A percentile compares a stretch with the other conserved stretches of the same genome.
Evolutionary conservation across 1,140 invertebrate genomes (phyloP).

Genomic region (Gonioctena quinquepunctata): DNA sequence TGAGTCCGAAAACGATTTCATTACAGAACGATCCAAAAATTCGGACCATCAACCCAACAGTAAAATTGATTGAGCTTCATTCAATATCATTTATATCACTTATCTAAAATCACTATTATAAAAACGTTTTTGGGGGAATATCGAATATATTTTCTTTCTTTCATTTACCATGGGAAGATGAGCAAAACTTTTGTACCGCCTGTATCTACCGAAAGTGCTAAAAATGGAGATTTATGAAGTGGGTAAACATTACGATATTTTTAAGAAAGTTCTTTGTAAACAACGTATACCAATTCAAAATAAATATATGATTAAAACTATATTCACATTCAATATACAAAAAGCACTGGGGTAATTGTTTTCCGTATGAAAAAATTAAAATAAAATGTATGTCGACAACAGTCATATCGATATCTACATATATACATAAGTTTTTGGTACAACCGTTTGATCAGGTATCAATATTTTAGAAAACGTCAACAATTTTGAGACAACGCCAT

Average conservation of each 20-base stretch:
- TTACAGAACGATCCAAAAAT: background rate
- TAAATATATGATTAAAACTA: constrained; percentile 6
- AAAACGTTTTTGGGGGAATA: no score
- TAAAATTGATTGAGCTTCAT: no score
- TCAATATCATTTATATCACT: no score
- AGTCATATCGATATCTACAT: constrained; percentile 13
- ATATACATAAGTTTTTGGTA: constrained; percentile 19
- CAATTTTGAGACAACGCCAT: background rate
- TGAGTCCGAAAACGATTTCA: constrained; percentile 21
- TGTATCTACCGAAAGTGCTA: background rate
- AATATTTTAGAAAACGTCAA: background rate
- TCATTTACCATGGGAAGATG: no score
- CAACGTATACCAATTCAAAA: constrained; percentile 4
- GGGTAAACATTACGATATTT: background rate
- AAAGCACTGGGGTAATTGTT: background rate
- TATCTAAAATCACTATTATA: no score
- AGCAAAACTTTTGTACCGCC: no score
- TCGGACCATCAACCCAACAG: background rate
- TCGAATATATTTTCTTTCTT: no score
- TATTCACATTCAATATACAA: background rate
- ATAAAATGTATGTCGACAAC: background rate
- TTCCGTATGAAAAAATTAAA: constrained; percentile 5
- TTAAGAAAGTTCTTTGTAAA: background rate
- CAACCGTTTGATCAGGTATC: constrained; percentile 17
- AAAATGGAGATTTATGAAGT: background rate